Percentiles rank a stretch among this genome's conserved stretches.
Conservation (phyloP, 2,888 invertebrate genomes). For the Acronicta leporina region DNA sequence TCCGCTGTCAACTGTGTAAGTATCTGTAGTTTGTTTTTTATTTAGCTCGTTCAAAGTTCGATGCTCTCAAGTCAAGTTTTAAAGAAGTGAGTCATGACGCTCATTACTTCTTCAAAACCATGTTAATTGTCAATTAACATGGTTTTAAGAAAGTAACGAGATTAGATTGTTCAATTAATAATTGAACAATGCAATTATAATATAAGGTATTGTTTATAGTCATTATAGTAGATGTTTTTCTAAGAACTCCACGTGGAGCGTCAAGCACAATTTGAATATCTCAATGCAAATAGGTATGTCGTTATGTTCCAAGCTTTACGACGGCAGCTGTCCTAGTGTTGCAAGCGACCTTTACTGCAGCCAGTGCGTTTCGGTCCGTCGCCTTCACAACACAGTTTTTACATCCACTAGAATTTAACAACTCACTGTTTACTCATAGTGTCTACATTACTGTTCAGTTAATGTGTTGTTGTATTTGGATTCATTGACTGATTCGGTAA, state of each 20-base stretch:
- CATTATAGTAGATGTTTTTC: constrained; percentile 11
- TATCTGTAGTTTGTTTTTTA: not conserved
- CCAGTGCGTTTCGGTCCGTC: constrained; percentile 75
- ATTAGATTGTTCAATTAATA: too few species aligned
- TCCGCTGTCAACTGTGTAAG: too few species aligned
- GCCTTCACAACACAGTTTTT: constrained; percentile 62
- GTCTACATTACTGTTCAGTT: constrained; percentile 9
- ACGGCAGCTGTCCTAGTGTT: constrained; percentile 16
- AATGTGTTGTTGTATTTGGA: constrained; percentile 20
- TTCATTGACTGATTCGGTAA: constrained; percentile 29
- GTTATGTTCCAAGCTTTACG: constrained; percentile 37
- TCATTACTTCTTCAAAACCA: too few species aligned
- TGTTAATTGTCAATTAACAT: too few species aligned
- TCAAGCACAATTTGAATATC: constrained; percentile 35
- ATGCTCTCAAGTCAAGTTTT: not conserved
- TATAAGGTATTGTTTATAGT: not conserved
- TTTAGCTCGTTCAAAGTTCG: not conserved
- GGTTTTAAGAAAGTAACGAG: too few species aligned
- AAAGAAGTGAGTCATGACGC: not conserved
- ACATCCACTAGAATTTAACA: constrained; percentile 1
- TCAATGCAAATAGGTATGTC: constrained; percentile 21
- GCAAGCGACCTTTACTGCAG: constrained; percentile 54
- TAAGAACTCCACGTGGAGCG: constrained; percentile 23
- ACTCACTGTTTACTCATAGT: constrained; percentile 13
- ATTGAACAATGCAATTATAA: too few species aligned